Base-by-base conservation (phyloP, 2,888 invertebrate genomes). In the Mesorhabditis sp. region DNA sequence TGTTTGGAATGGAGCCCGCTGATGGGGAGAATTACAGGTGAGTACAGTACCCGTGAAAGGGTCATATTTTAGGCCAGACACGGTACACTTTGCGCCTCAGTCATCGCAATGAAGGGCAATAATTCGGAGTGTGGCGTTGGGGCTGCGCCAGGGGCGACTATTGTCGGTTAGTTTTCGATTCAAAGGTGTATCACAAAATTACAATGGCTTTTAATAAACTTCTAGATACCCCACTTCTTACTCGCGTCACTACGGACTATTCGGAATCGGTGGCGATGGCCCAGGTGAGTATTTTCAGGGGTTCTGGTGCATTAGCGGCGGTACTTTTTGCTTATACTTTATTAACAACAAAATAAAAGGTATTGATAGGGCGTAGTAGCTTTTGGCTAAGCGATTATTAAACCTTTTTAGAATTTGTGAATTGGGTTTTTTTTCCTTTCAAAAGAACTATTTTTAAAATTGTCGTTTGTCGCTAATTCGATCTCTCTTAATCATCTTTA, bases 81-180 rank as follows among this genome's bases (percentile, higher is more conserved):
- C n/a, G 58, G 58, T 13, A 50, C 58, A 50, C 58, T 13, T 10
- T 50, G 58, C 2, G 58, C 58, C 58, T 10, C 10, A 50, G 58
- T 50, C 7, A 50, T 50, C n/a, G 58, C 58, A 50, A 50, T 50
- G 58, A 10, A n/a, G 10, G 58, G 10, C 58, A 50, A 50, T n/a
- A 50, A 50, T n/a, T 50, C 58, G 58, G 58, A 50, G n/a, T 50
- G 58, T n/a, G 58, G 58, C 58, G 58, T 50, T 50, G 58, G 58
- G 10, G 58, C 10, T 13, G 58, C 58, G 7, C 58, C 58, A 2
- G n/a, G n/a, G 1, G 58, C 58, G 58, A 50, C 58, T 10, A 50
- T 50, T 50, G 2, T 50, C 7, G 58, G 58, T 50, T 13, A 50
- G n/a, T 13, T 50, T 50, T 50, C 10, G n/a, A 50, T 10, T n/a